Evolutionary conservation across 1,140 invertebrate genomes (phyloP).

Genomic region (Calycopis cecrops): DNA sequence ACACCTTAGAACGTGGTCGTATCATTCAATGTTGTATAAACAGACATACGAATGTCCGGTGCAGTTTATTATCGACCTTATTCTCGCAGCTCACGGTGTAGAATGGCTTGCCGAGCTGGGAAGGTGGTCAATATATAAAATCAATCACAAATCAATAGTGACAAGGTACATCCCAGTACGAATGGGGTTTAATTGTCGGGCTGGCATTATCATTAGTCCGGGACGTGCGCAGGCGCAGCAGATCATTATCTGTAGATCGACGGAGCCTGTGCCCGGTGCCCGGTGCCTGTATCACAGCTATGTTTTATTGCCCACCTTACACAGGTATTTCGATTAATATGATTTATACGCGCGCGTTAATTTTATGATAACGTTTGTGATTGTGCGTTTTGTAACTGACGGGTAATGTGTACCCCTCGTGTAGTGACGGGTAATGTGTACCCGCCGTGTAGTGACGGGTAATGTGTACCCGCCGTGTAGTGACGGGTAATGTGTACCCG

Average conservation of each 20-base stretch:
- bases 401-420: too few relatives aligned
- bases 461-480: too few relatives aligned
- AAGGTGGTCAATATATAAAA: constrained; percentile 42
- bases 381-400: too few relatives aligned
- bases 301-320: not conserved
- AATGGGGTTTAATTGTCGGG: constrained; percentile 52
- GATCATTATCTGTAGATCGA: constrained; percentile 37
- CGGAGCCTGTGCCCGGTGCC: constrained; percentile 5
- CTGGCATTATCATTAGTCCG: constrained; percentile 49
- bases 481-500: too few relatives aligned
- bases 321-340: constrained; percentile 4
- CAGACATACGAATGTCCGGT: not conserved
- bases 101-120: constrained; percentile 11
- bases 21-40: constrained; percentile 26
- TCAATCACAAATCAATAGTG: constrained; percentile 67
- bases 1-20: constrained; percentile 17
- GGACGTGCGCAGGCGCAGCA: constrained; percentile 41
- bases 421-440: too few relatives aligned
- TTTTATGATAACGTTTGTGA: not conserved
- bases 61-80: constrained; percentile 25
- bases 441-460: too few relatives aligned
- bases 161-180: constrained; percentile 48
- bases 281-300: constrained; percentile 2
- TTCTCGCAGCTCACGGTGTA: constrained; percentile 3
- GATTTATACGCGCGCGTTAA: not conserved